A percentile compares a stretch with the other conserved stretches of the same genome.
Evolutionary conservation across 1,140 invertebrate genomes (phyloP).

Genomic region (Rhyzopertha dominica): DNA sequence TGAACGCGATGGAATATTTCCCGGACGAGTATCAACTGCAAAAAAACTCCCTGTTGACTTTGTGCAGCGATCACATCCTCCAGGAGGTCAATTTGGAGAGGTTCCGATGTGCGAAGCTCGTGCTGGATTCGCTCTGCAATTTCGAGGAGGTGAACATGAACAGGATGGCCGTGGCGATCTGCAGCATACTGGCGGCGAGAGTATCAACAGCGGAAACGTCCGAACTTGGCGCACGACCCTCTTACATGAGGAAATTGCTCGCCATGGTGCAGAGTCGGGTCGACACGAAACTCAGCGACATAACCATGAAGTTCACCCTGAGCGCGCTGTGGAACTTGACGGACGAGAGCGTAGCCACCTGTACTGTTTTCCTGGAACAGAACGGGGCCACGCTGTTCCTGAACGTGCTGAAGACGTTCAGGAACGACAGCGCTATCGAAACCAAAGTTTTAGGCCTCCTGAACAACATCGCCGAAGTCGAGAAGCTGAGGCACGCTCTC

Average conservation of each 20-base stretch:
- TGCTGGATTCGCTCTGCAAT: slow-evolving; percentile 69
- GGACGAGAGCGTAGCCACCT: slow-evolving; percentile 69
- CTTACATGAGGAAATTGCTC: slow-evolving; percentile 71
- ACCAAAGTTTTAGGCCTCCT: slow-evolving; percentile 74
- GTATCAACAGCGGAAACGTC: slow-evolving; percentile 73
- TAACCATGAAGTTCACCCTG: slow-evolving; percentile 76
- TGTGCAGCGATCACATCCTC: slow-evolving; percentile 75
- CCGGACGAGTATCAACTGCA: slow-evolving; percentile 62
- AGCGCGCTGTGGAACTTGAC: slow-evolving; percentile 82
- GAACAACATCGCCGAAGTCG: slow-evolving; percentile 80
- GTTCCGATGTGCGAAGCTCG: slow-evolving; percentile 65
- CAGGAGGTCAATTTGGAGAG: slow-evolving; percentile 73
- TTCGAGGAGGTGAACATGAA: slow-evolving; percentile 73
- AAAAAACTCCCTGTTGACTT: slow-evolving; percentile 71
- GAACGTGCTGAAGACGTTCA: slow-evolving; percentile 60
- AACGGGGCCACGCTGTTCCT: slow-evolving; percentile 68
- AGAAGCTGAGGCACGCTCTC: slow-evolving; percentile 52
- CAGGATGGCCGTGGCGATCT: slow-evolving; percentile 78
- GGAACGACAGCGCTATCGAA: slow-evolving; percentile 62
- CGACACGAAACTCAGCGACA: slow-evolving; percentile 57
- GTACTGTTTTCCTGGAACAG: slow-evolving; percentile 66
- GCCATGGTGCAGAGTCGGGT: slow-evolving; percentile 63
- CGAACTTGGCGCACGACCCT: slow-evolving; percentile 60
- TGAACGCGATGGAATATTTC: slow-evolving; percentile 69
- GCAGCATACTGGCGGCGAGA: slow-evolving; percentile 68